These are phyloP conservation scores for Dascyllus trimaculatus DNA, from an alignment of 2,113 vertebrate genomes.

Conservation along the genomic window DNA sequence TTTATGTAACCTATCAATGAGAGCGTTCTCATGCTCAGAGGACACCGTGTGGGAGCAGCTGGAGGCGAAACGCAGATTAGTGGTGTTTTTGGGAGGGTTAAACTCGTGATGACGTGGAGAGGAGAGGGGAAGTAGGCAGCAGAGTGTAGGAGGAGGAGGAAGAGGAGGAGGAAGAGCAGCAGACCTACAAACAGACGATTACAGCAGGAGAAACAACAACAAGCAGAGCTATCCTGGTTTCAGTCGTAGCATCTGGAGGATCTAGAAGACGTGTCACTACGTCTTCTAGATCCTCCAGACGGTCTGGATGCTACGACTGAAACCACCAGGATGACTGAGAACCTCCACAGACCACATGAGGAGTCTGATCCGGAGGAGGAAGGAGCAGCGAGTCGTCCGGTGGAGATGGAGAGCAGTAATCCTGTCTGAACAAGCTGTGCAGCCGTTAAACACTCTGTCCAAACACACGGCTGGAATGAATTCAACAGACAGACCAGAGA, in stretches of 20 bases:
- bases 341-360: no score
- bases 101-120: conserved; percentile 65
- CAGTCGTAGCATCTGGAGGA: no score
- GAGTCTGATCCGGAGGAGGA: no score
- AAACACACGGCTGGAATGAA: conserved; percentile 69
- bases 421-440: conserved; percentile 78
- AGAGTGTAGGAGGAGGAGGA: conserved; percentile 56
- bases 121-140: conserved; percentile 69
- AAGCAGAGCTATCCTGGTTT: no score
- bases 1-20: conserved; percentile 78
- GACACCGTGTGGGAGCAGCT: conserved; percentile 77
- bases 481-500: conserved; percentile 53
- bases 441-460: conserved; percentile 68
- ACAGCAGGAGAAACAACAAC: conserved; percentile 58
- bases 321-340: no score
- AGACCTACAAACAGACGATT: conserved; percentile 74
- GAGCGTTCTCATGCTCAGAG: conserved; percentile 76
- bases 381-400: no score
- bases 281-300: no score
- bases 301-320: no score
- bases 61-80: conserved; percentile 81
- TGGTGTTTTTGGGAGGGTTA: conserved; percentile 47
- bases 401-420: conserved; percentile 29
- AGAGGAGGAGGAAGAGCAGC: conserved; percentile 40
- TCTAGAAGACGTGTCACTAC: no score